A percentile compares a stretch with the other conserved stretches of the same genome.
These are phyloP conservation scores for Lathronympha strigana DNA, from an alignment of 2,888 invertebrate species.

Conservation along the genomic window DNA sequence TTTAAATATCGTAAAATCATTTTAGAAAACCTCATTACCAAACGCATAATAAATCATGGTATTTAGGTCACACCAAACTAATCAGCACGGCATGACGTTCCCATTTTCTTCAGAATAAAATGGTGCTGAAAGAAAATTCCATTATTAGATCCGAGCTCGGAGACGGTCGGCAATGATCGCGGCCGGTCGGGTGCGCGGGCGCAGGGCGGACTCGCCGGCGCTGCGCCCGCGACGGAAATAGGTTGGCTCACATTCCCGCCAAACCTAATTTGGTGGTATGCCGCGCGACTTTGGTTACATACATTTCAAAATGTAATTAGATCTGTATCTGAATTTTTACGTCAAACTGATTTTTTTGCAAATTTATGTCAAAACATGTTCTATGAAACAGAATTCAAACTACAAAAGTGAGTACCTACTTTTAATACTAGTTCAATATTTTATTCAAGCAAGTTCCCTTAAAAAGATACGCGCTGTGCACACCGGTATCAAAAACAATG, in stretches of 20 bases:
- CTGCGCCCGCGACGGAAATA: constrained; percentile 77
- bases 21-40: not conserved
- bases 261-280: constrained; percentile 86
- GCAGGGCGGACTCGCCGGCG: constrained; percentile 56
- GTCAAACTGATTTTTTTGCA: not conserved
- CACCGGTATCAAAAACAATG: not conserved
- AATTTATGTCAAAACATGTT: not conserved
- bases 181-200: constrained; percentile 25
- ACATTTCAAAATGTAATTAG: constrained; percentile 52
- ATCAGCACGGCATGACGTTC: constrained; percentile 28
- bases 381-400: not conserved
- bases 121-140: constrained; percentile 62
- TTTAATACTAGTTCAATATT: not conserved
- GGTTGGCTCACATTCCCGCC: constrained; percentile 65
- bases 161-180: constrained; percentile 55
- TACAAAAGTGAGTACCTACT: not conserved
- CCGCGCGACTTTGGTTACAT: constrained; percentile 68
- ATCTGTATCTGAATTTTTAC: constrained; percentile 26
- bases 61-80: constrained; percentile 37
- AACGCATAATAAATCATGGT: constrained; percentile 17
- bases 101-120: constrained; percentile 55
- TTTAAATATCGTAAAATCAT: not conserved
- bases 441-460: not conserved
- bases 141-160: constrained; percentile 71
- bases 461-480: not conserved